Conservation (phyloP, 2,797 vertebrate genomes). For the Lepilemur ruficaudatus region DNA sequence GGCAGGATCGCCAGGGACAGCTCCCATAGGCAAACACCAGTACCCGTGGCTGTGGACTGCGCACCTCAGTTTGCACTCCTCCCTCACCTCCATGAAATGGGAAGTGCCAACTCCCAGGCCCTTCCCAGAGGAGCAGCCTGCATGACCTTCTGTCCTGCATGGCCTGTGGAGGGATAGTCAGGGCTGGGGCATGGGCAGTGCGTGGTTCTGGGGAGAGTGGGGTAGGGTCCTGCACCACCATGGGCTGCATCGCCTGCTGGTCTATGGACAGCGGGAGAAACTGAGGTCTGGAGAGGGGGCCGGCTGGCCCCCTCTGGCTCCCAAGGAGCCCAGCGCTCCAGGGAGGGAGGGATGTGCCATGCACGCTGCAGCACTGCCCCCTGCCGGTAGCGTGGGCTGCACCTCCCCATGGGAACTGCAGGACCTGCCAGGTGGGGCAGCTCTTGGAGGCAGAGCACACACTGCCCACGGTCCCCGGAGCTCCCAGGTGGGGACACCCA, state of each 20-base stretch:
- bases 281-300: not conserved
- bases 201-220: not conserved
- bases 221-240: too few species aligned
- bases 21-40: not conserved
- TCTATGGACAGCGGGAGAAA: not conserved
- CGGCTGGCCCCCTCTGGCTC: fast-evolving
- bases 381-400: fast-evolving
- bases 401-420: fast-evolving
- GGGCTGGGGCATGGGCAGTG: fast-evolving
- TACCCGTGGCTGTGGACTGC: not conserved
- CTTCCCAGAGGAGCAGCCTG: not conserved
- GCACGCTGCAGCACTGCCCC: not conserved
- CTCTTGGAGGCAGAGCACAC: not conserved
- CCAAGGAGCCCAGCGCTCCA: fast-evolving
- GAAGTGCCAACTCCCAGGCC: not conserved
- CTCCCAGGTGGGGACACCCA: not conserved
- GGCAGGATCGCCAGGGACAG: fast-evolving
- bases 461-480: not conserved
- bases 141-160: not conserved
- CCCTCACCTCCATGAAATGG: not conserved
- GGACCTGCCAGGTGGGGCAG: too few species aligned
- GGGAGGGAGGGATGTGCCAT: fast-evolving
- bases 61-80: not conserved
- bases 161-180: not conserved
- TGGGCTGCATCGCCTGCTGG: fast-evolving